Percentiles rank a stretch among this genome's conserved stretches.
Conservation (phyloP, 2,888 invertebrate genomes). For the Netelia fuscicornis region DNA sequence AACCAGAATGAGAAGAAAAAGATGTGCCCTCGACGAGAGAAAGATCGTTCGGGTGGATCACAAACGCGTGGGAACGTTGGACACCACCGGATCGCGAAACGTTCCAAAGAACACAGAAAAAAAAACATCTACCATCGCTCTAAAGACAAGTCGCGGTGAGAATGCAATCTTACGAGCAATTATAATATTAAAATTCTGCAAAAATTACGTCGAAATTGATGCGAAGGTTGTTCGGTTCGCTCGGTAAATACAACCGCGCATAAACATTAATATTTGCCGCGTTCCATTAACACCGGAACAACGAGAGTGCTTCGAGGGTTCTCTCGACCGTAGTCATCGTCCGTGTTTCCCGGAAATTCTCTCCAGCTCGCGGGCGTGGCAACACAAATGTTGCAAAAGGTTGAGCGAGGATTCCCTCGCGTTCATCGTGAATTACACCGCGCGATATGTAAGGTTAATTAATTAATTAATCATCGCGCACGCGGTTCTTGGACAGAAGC, state of each 20-base stretch:
- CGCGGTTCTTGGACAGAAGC: background rate
- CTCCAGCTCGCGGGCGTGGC: constrained; percentile 28
- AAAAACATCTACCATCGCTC: too few relatives aligned
- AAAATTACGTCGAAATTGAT: background rate
- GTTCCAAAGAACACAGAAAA: too few relatives aligned
- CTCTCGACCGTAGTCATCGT: constrained; percentile 26
- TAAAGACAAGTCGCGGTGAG: too few relatives aligned
- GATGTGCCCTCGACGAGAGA: background rate
- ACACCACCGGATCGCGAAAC: too few relatives aligned
- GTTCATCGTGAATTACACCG: background rate
- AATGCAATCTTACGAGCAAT: too few relatives aligned
- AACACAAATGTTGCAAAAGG: background rate
- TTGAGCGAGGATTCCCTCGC: background rate
- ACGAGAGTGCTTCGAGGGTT: background rate
- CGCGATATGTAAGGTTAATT: background rate
- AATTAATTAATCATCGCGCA: constrained; percentile 17
- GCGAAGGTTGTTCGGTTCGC: background rate
- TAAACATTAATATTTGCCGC: background rate
- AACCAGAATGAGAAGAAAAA: background rate
- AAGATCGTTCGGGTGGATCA: constrained; percentile 1
- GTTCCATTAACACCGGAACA: constrained; percentile 41
- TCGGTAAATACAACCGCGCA: constrained; percentile 14
- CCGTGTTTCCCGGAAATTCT: constrained; percentile 54
- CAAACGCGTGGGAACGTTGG: background rate
- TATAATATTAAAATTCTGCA: background rate